Conservation (phyloP, 2,888 invertebrate genomes). For the Punctoribates punctum region DNA sequence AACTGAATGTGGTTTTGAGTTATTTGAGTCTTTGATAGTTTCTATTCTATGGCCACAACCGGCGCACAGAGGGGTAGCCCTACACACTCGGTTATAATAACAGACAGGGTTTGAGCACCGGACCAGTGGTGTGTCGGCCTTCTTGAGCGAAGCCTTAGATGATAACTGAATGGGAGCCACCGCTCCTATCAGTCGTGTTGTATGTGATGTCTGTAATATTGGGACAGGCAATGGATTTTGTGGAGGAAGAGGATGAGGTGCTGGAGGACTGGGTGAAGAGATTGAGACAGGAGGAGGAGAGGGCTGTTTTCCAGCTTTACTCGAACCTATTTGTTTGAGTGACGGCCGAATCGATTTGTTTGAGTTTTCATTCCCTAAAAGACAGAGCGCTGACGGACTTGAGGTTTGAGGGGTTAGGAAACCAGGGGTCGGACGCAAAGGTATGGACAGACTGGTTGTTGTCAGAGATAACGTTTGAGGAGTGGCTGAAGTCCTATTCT, state of each 20-base stretch:
- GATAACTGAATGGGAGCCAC: constrained; percentile 19
- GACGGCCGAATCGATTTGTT: constrained; percentile 1
- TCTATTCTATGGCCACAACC: constrained; percentile 33
- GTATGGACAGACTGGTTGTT: background rate
- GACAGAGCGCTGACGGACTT: background rate
- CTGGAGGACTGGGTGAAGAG: background rate
- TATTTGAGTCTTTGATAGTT: background rate
- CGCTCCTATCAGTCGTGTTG: constrained; percentile 26
- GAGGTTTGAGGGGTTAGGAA: constrained; percentile 19
- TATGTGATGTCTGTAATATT: background rate
- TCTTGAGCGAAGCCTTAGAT: constrained; percentile 3
- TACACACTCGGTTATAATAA: background rate
- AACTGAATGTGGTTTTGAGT: constrained; percentile 30
- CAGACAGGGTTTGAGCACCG: constrained; percentile 24
- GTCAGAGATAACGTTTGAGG: constrained; percentile 4
- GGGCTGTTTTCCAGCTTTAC: constrained; percentile 1
- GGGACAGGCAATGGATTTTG: background rate
- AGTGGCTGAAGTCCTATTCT: background rate
- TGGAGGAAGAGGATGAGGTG: background rate
- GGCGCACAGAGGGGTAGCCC: constrained; percentile 27
- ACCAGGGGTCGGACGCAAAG: background rate
- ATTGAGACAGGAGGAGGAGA: background rate
- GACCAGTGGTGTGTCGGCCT: constrained; percentile 29
- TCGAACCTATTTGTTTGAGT: constrained; percentile 26
- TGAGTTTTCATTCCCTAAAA: background rate